Conservation (phyloP, 1,140 invertebrate genomes). For the Bombus consobrinus region DNA sequence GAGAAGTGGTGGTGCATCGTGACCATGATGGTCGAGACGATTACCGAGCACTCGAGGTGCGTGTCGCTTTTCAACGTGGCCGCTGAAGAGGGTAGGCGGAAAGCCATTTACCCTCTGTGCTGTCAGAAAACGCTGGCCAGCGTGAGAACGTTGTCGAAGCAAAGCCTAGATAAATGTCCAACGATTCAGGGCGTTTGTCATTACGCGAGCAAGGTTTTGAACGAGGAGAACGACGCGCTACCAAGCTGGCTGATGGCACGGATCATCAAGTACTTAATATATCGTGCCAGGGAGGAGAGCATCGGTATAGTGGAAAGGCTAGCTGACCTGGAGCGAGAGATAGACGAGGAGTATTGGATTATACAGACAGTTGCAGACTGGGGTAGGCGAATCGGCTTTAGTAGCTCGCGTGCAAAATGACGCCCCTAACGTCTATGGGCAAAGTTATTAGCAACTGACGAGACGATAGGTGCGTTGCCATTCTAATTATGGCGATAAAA, state of each 20-base stretch:
- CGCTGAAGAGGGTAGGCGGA: conserved; percentile 63
- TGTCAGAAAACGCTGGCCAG: conserved; percentile 43
- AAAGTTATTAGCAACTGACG: too few relatives aligned
- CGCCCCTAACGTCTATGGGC: too few relatives aligned
- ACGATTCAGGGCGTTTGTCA: conserved; percentile 67
- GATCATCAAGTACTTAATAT: conserved; percentile 75
- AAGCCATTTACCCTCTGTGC: conserved; percentile 59
- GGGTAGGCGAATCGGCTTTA: conserved; percentile 14
- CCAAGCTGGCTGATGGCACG: conserved; percentile 67
- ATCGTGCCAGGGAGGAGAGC: conserved; percentile 68
- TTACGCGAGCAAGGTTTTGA: conserved; percentile 62
- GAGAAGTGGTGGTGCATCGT: conserved; percentile 75
- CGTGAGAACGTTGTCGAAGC: conserved; percentile 62
- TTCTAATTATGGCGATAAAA: too few relatives aligned
- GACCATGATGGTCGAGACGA: conserved; percentile 70
- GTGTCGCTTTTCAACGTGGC: conserved; percentile 68
- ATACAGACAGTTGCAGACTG: conserved; percentile 54
- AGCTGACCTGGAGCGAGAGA: conserved; percentile 57
- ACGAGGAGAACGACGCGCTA: conserved; percentile 54
- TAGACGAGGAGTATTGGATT: conserved; percentile 63
- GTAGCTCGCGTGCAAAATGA: too few relatives aligned
- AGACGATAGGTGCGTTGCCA: too few relatives aligned
- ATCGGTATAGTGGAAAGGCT: conserved; percentile 56
- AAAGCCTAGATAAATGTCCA: conserved; percentile 60
- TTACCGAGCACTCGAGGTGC: conserved; percentile 55